A percentile compares a stretch with the other conserved stretches of the same genome.
These are phyloP conservation scores for Notiomystis cincta DNA, from an alignment of 2,113 vertebrate species.

Conservation along the genomic window DNA sequence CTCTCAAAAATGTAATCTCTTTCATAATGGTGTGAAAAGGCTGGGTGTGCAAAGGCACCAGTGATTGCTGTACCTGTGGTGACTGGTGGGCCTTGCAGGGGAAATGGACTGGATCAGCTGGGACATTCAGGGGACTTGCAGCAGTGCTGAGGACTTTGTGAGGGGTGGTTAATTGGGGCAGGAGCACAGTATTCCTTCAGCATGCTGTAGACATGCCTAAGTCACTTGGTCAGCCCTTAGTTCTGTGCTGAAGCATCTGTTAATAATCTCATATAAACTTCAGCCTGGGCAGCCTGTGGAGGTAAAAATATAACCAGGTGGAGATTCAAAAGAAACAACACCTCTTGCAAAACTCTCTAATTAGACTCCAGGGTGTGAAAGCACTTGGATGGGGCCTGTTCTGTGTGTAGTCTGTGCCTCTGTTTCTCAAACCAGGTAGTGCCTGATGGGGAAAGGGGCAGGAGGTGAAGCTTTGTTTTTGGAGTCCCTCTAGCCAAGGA, in stretches of 20 bases:
- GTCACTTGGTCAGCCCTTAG: neutral
- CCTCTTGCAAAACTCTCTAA: neutral
- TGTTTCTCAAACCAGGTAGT: neutral
- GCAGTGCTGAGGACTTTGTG: neutral
- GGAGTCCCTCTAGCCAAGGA: neutral
- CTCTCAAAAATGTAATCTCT: neutral
- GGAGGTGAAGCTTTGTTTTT: neutral
- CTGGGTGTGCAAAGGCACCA: too few relatives aligned
- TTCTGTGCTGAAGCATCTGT: neutral
- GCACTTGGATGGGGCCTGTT: neutral
- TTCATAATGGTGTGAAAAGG: neutral
- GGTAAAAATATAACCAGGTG: neutral
- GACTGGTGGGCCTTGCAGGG: fast-evolving
- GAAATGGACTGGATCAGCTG: neutral
- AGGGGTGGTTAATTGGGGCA: neutral
- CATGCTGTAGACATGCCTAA: fast-evolving
- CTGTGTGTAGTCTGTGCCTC: neutral
- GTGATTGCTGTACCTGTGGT: neutral
- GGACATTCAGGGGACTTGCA: neutral
- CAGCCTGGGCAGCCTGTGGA: neutral
- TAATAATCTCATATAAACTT: neutral
- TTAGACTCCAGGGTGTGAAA: neutral
- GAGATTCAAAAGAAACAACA: neutral
- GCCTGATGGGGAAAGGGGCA: neutral
- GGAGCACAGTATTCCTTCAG: neutral